Evolutionary conservation across 2,797 vertebrate species (phyloP).

Genomic region (Helicolenus hilgendorfi): DNA sequence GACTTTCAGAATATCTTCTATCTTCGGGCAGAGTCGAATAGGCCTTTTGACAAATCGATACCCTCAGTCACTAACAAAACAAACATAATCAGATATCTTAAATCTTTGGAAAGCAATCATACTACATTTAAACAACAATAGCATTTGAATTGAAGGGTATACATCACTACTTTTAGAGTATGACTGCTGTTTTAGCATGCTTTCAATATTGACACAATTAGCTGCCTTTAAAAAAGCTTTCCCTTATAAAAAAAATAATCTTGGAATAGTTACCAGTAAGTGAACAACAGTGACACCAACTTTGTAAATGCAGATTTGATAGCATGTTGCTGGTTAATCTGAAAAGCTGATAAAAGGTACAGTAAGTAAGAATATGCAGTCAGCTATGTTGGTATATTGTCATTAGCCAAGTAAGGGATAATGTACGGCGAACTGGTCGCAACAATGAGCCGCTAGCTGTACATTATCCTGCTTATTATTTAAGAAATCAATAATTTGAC

Average conservation of each 20-base stretch:
- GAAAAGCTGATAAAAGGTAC: neutral
- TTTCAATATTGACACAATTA: neutral
- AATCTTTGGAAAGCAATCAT: neutral
- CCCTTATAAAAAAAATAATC: neutral
- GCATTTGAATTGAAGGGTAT: neutral
- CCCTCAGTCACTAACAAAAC: neutral
- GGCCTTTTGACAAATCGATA: neutral
- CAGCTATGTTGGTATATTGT: neutral
- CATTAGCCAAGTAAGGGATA: neutral
- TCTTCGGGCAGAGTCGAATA: neutral
- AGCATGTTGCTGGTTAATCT: neutral
- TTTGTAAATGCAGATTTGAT: neutral
- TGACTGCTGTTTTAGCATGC: neutral
- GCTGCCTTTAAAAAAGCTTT: neutral
- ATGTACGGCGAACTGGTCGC: no score
- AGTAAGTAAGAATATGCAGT: neutral
- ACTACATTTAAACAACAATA: neutral
- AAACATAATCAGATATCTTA: neutral
- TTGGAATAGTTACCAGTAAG: neutral
- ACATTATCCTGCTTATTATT: no score
- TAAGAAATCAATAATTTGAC: no score
- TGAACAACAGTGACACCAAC: neutral
- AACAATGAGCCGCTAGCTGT: no score
- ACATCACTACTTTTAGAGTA: neutral
- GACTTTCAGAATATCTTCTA: neutral